phyloP scores from a whole-genome alignment of 2,888 invertebrate species.

The Ischnus inquisitorius region DNA sequence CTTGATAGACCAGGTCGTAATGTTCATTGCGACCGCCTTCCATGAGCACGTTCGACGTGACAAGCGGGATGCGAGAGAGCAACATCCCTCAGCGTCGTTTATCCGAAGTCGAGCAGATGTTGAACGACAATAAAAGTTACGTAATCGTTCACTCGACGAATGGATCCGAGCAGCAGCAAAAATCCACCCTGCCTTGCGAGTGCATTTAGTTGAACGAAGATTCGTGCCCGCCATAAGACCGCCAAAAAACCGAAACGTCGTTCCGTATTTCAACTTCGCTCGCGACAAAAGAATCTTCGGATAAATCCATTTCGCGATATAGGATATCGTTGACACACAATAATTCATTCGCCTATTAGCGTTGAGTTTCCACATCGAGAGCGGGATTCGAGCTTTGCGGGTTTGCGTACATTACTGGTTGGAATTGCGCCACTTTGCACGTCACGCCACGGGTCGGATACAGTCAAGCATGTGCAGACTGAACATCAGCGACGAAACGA shows the following conservation, averaged over 20 bases:
- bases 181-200: slow-evolving; percentile 6
- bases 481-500: neutral
- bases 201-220: neutral
- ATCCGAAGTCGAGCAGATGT: slow-evolving; percentile 41
- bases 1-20: slow-evolving; percentile 59
- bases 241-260: slow-evolving; percentile 21
- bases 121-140: slow-evolving; percentile 62
- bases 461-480: neutral
- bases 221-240: neutral
- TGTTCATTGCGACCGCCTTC: slow-evolving; percentile 62
- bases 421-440: slow-evolving; percentile 15
- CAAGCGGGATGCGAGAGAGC: neutral
- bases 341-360: slow-evolving; percentile 29
- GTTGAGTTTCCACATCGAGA: neutral
- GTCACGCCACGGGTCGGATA: slow-evolving; percentile 8
- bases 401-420: slow-evolving; percentile 5
- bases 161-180: slow-evolving; percentile 5
- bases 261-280: slow-evolving; percentile 25
- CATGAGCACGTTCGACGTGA: slow-evolving; percentile 31
- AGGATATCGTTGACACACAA: slow-evolving; percentile 27
- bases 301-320: slow-evolving; percentile 21
- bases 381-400: no score
- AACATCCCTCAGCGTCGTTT: slow-evolving; percentile 44
- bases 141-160: slow-evolving; percentile 33
- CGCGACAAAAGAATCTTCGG: slow-evolving; percentile 27